Evolutionary conservation across 2,888 invertebrate genomes (phyloP).

Genomic region (Andrena minutula): DNA sequence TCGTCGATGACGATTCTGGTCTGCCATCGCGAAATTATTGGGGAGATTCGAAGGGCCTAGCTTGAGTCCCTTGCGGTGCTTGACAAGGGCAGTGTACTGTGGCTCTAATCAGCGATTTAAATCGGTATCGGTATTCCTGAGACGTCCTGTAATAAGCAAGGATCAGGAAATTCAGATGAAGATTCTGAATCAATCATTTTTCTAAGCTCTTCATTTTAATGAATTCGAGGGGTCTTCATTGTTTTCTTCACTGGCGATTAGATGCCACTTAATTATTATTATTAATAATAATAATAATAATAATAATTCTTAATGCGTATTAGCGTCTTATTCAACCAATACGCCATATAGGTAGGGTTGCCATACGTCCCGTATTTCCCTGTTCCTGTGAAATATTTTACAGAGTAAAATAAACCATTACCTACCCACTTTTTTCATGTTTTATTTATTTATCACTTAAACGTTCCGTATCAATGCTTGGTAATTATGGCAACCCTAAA

Average conservation of each 20-base stretch:
- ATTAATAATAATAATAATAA: too few species aligned
- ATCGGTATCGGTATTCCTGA: too few species aligned
- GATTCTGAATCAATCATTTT: background rate
- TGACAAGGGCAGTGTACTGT: background rate
- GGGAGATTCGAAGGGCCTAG: background rate
- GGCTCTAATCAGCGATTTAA: background rate
- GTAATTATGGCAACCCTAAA: too few species aligned
- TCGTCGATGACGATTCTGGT: background rate
- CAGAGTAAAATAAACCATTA: too few species aligned
- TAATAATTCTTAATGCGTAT: conserved; percentile 66
- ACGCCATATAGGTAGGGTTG: conserved; percentile 33
- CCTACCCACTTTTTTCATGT: too few species aligned
- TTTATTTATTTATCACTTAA: too few species aligned
- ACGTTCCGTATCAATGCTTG: too few species aligned
- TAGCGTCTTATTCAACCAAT: conserved; percentile 30
- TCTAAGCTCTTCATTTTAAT: background rate
- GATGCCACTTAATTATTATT: conserved; percentile 44
- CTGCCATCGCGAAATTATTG: background rate
- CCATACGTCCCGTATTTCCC: too few species aligned
- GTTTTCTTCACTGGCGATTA: background rate
- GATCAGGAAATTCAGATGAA: too few species aligned
- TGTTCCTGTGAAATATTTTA: too few species aligned
- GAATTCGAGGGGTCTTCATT: background rate
- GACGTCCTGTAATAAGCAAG: too few species aligned
- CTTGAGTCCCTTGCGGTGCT: background rate